Percentiles rank a stretch among this genome's conserved stretches.
Evolutionary conservation across 1,140 invertebrate species (phyloP).

Genomic region (Rhynchophorus ferrugineus): DNA sequence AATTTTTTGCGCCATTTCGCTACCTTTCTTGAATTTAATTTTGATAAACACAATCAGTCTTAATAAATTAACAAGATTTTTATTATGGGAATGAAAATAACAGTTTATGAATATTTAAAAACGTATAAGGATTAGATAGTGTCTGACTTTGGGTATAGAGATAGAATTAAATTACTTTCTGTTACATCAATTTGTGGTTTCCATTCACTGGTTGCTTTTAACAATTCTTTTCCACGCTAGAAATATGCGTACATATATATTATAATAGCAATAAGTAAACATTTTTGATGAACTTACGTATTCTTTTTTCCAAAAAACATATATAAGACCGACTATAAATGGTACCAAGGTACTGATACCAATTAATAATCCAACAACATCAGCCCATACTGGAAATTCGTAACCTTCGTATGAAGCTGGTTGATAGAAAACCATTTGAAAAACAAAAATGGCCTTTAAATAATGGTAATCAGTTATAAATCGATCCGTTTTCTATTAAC

Average conservation of each 20-base stretch:
- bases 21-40: too few species aligned
- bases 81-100: too few species aligned
- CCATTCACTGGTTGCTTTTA: constrained; percentile 37
- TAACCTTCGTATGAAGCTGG: constrained; percentile 51
- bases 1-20: too few species aligned
- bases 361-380: constrained; percentile 60
- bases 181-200: constrained; percentile 28
- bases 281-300: constrained; percentile 26
- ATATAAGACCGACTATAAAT: constrained; percentile 51
- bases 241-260: constrained; percentile 18
- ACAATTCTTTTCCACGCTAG: constrained; percentile 36
- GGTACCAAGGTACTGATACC: constrained; percentile 56
- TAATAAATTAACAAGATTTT: too few species aligned
- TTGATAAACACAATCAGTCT: too few species aligned
- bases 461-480: too few species aligned
- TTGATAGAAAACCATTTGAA: constrained; percentile 58
- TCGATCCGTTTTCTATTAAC: too few species aligned
- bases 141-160: constrained; percentile 6
- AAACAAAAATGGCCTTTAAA: constrained; percentile 58
- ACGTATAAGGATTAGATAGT: neutral
- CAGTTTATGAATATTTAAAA: too few species aligned
- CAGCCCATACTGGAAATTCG: constrained; percentile 58
- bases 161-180: constrained; percentile 21
- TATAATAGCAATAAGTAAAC: neutral
- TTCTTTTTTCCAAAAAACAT: constrained; percentile 44